These are phyloP conservation scores for Montifringilla adamsi DNA, from an alignment of 2,113 vertebrate species.

Conservation along the genomic window DNA sequence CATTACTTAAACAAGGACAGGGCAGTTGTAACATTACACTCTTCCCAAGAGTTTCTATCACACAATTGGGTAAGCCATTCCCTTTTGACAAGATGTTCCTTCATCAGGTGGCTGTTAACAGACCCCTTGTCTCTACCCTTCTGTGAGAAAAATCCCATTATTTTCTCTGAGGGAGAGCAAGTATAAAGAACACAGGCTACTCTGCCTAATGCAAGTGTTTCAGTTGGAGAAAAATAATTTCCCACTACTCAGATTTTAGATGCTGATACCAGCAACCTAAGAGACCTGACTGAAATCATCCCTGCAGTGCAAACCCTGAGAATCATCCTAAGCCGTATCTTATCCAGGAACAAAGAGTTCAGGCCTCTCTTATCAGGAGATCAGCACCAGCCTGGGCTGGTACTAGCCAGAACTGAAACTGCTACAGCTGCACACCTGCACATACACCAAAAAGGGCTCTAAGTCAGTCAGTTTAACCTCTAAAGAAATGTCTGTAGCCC, in stretches of 20 bases:
- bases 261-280: neutral
- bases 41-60: neutral
- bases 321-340: accelerated
- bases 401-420: neutral
- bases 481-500: neutral
- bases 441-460: neutral
- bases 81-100: neutral
- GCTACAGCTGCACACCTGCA: neutral
- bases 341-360: neutral
- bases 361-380: neutral
- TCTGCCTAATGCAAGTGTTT: neutral
- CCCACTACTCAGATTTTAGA: neutral
- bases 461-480: neutral
- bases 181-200: neutral
- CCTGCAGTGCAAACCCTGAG: neutral
- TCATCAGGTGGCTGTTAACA: neutral
- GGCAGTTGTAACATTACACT: neutral
- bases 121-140: neutral
- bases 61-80: neutral
- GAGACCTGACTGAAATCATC: neutral
- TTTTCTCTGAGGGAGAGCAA: neutral
- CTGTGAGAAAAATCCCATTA: neutral
- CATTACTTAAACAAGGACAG: neutral
- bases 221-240: neutral
- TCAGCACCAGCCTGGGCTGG: neutral